phyloP scores from a whole-genome alignment of 2,888 invertebrate genomes.

The Galerucella calmariensis region DNA sequence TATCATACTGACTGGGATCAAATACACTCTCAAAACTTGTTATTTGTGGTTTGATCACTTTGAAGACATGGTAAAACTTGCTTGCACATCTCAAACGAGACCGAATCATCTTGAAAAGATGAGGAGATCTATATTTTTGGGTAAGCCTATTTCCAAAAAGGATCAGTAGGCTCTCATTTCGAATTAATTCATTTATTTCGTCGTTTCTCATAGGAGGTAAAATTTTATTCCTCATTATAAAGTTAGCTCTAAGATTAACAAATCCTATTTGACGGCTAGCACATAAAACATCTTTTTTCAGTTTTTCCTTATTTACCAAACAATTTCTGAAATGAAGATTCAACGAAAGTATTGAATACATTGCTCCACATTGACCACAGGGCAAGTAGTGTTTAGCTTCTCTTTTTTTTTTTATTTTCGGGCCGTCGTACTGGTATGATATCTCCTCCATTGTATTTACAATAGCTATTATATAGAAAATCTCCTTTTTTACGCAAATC shows the following conservation, averaged over 20 bases:
- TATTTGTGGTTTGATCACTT: neutral
- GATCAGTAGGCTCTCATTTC: too few relatives aligned
- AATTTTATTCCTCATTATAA: neutral
- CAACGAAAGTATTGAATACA: too few relatives aligned
- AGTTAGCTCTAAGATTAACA: neutral
- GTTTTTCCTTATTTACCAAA: neutral
- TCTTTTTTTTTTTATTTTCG: too few relatives aligned
- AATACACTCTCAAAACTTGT: neutral
- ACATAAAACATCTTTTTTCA: neutral
- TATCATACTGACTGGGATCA: neutral
- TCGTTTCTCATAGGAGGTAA: neutral
- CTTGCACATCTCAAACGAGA: neutral
- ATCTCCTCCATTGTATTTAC: neutral
- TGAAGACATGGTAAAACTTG: neutral
- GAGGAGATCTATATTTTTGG: neutral
- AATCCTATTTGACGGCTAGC: neutral
- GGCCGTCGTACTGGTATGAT: neutral
- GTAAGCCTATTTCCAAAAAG: neutral
- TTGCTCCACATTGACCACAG: too few relatives aligned
- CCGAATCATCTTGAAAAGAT: neutral
- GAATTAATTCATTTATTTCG: neutral
- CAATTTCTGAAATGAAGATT: too few relatives aligned
- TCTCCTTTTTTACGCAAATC: neutral
- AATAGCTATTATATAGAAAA: neutral
- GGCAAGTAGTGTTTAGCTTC: too few relatives aligned